Percentiles rank a stretch among this genome's conserved stretches.
These are phyloP conservation scores for Diarsia rubi DNA, from an alignment of 2,888 invertebrate genomes.

Conservation along the genomic window DNA sequence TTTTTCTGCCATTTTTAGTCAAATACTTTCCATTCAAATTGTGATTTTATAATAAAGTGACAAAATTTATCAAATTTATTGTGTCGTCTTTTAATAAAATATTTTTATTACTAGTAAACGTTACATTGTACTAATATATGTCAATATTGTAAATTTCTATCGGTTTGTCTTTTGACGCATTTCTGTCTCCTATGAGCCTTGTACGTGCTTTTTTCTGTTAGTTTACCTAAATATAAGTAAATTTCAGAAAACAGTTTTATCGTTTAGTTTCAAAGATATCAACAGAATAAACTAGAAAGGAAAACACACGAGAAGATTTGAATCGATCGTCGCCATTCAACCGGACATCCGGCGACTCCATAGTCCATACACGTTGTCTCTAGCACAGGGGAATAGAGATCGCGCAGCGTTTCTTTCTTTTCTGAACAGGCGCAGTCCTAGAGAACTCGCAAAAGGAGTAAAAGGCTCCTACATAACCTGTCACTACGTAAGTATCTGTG, in stretches of 20 bases:
- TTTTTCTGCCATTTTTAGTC: conserved; percentile 88
- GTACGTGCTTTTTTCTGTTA: conserved; percentile 59
- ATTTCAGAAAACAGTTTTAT: conserved; percentile 44
- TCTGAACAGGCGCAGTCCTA: conserved; percentile 91
- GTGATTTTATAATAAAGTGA: conserved; percentile 80
- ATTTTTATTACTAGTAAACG: conserved; percentile 74
- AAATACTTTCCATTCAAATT: conserved; percentile 87
- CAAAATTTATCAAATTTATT: conserved; percentile 85
- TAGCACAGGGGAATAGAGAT: conserved; percentile 88
- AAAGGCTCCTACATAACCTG: conserved; percentile 91
- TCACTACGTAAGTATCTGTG: conserved; percentile 89
- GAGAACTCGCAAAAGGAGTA: conserved; percentile 91
- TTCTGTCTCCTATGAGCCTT: conserved; percentile 62
- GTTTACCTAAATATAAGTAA: conserved; percentile 58
- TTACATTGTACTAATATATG: conserved; percentile 66
- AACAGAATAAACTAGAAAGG: conserved; percentile 49
- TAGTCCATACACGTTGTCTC: conserved; percentile 89
- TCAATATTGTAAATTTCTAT: conserved; percentile 59
- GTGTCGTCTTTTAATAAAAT: conserved; percentile 84
- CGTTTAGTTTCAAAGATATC: conserved; percentile 39
- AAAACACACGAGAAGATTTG: conserved; percentile 71
- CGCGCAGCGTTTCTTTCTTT: conserved; percentile 90
- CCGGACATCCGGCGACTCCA: conserved; percentile 90
- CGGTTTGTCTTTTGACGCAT: conserved; percentile 53
- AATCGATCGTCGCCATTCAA: conserved; percentile 76